These are phyloP conservation scores for Cartodere bifasciata DNA, from an alignment of 2,888 invertebrate species.

Conservation along the genomic window DNA sequence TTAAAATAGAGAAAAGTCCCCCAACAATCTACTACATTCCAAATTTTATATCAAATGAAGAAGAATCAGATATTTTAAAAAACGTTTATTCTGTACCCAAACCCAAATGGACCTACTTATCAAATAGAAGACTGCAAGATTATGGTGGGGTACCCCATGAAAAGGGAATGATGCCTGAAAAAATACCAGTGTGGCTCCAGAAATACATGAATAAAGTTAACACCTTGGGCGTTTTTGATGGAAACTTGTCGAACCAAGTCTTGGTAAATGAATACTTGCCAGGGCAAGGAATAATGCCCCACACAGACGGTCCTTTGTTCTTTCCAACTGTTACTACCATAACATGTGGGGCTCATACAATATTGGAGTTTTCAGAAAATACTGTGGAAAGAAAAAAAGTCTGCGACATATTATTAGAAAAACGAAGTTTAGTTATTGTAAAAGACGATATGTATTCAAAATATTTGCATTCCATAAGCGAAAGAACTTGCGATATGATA, in stretches of 20 bases:
- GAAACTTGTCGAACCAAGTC: slow-evolving; percentile 77
- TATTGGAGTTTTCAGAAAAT: slow-evolving; percentile 70
- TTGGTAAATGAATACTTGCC: slow-evolving; percentile 88
- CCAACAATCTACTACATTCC: slow-evolving; percentile 69
- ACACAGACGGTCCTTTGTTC: slow-evolving; percentile 91
- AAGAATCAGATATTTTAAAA: slow-evolving; percentile 57
- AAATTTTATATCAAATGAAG: slow-evolving; percentile 66
- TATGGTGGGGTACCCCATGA: slow-evolving; percentile 93
- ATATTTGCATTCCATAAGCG: slow-evolving; percentile 79
- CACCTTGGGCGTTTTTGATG: slow-evolving; percentile 54
- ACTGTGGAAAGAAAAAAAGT: slow-evolving; percentile 34
- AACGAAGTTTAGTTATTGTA: slow-evolving; percentile 76
- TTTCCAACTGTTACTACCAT: slow-evolving; percentile 87
- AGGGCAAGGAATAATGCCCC: slow-evolving; percentile 95
- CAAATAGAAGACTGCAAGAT: slow-evolving; percentile 87
- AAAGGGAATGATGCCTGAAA: slow-evolving; percentile 87
- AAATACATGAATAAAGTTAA: slow-evolving; percentile 57
- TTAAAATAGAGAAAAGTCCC: slow-evolving; percentile 38
- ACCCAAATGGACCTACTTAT: slow-evolving; percentile 92
- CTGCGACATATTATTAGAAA: slow-evolving; percentile 74
- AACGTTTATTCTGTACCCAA: slow-evolving; percentile 69
- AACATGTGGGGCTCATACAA: slow-evolving; percentile 77
- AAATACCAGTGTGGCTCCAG: slow-evolving; percentile 76
- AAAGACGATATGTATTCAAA: slow-evolving; percentile 69
- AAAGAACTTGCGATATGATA: slow-evolving; percentile 51